A percentile compares a stretch with the other conserved stretches of the same genome.
Evolutionary conservation across 30 jellyfish, hydroid and myxozoan genomes (phyloP).

Genomic region (Hydractinia echinata): DNA sequence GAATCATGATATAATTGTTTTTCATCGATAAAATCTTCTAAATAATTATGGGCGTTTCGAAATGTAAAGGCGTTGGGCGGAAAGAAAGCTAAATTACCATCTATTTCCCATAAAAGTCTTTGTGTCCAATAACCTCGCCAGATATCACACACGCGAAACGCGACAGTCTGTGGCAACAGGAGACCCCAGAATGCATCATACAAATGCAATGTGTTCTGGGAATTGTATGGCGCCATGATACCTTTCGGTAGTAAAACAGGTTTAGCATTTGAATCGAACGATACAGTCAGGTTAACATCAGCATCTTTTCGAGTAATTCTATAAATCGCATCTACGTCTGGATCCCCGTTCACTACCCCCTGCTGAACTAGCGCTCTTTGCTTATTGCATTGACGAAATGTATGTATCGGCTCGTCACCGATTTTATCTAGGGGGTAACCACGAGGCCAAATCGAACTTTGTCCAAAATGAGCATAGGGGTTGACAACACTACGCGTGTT

Average conservation of each 20-base stretch:
- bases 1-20: constrained; percentile 66
- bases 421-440: constrained; percentile 83
- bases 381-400: constrained; percentile 46
- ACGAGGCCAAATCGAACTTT: constrained; percentile 89
- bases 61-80: constrained; percentile 85
- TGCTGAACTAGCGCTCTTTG: constrained; percentile 72
- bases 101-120: constrained; percentile 76
- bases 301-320: constrained; percentile 80
- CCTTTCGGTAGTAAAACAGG: constrained; percentile 71
- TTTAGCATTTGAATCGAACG: constrained; percentile 56
- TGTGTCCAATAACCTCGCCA: constrained; percentile 97
- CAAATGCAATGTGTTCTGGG: constrained; percentile 73
- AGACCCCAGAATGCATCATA: constrained; percentile 78
- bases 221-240: constrained; percentile 69
- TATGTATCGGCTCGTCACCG: constrained; percentile 54
- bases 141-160: constrained; percentile 77
- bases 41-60: constrained; percentile 75
- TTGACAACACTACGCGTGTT: constrained; percentile 50
- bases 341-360: constrained; percentile 96
- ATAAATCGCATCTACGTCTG: constrained; percentile 83
- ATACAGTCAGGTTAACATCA: constrained; percentile 52
- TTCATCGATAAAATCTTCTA: constrained; percentile 75
- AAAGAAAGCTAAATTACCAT: constrained; percentile 80
- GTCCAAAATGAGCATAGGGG: constrained; percentile 82
- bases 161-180: constrained; percentile 66